These are phyloP conservation scores for Aix galericulata DNA, from an alignment of 2,113 vertebrate species.

Conservation along the genomic window DNA sequence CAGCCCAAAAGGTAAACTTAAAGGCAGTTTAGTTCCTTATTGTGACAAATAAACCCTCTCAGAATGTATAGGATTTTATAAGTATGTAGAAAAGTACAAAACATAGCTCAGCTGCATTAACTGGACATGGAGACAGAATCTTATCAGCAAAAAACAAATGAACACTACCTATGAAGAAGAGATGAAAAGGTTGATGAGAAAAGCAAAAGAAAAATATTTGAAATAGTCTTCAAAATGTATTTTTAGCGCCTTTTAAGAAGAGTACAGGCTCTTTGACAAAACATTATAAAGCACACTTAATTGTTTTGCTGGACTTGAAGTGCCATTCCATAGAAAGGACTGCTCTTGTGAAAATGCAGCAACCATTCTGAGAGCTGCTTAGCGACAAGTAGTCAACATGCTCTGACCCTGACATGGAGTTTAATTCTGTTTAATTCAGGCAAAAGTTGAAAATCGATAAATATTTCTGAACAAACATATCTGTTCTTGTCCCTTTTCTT, in stretches of 20 bases:
- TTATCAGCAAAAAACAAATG: neutral
- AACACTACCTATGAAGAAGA: neutral
- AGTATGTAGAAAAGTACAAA: neutral
- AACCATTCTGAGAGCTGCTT: neutral
- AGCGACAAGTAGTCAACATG: neutral
- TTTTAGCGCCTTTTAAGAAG: neutral
- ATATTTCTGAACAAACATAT: neutral
- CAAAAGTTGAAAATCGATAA: neutral
- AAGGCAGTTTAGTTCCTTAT: neutral
- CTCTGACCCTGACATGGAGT: neutral
- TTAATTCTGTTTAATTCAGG: neutral
- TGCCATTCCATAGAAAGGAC: neutral
- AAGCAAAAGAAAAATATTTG: neutral
- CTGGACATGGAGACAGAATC: neutral
- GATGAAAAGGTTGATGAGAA: neutral
- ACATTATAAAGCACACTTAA: neutral
- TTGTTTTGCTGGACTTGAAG: neutral
- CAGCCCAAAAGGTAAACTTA: neutral
- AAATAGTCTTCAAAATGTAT: neutral
- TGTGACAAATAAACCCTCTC: neutral
- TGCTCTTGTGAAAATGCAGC: neutral
- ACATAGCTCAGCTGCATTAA: neutral
- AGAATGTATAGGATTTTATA: neutral
- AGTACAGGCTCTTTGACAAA: neutral
- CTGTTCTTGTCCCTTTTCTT: accelerated